Percentiles rank a stretch among this genome's conserved stretches.
Conservation (phyloP, 2,797 vertebrate species). For the Lagorchestes hirsutus region DNA sequence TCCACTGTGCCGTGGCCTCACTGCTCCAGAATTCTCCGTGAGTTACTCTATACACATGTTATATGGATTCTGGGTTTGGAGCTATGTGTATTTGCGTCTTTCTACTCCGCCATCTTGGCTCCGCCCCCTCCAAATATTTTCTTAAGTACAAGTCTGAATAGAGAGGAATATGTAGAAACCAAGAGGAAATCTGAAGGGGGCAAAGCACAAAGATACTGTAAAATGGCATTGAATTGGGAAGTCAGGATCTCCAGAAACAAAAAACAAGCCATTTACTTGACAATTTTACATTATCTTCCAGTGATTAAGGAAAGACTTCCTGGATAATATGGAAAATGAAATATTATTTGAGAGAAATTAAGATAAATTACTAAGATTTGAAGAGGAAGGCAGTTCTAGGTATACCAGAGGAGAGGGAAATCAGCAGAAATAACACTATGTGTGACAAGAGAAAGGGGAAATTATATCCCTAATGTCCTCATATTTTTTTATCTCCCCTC, state of each 20-base stretch:
- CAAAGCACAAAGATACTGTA: not conserved
- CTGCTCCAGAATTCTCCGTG: too few relatives aligned
- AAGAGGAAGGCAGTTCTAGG: not conserved
- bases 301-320: not conserved
- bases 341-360: conserved; percentile 4
- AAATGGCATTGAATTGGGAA: not conserved
- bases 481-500: not conserved
- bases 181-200: not conserved
- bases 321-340: not conserved
- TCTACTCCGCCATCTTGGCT: too few relatives aligned
- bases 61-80: too few relatives aligned
- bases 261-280: not conserved
- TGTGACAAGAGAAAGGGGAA: not conserved
- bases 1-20: too few relatives aligned
- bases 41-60: too few relatives aligned
- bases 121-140: too few relatives aligned
- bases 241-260: not conserved
- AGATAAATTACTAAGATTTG: not conserved
- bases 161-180: not conserved
- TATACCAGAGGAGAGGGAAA: not conserved
- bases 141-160: not conserved
- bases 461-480: not conserved
- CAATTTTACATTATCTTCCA: not conserved
- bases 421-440: not conserved
- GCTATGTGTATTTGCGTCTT: too few relatives aligned